Base-by-base conservation (phyloP, 2,797 vertebrate species). In the Myotis findleyi region DNA sequence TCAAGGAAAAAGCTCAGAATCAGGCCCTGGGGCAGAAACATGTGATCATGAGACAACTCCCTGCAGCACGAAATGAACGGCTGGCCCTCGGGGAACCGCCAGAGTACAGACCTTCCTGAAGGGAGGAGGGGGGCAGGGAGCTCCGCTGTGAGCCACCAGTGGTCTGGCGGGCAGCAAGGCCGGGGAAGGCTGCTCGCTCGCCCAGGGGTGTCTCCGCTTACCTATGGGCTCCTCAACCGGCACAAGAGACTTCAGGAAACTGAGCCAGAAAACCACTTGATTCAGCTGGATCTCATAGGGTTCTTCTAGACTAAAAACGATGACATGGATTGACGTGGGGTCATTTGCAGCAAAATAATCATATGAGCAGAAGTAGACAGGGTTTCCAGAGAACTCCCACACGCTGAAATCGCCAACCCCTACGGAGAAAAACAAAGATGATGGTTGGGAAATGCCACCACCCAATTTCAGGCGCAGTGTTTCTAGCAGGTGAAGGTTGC, bases 311-410 rank as follows among this genome's bases (percentile, higher is more conserved):
- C 99, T 99, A 97, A 99, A 99, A 81, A 99, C 98, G 0, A 99
- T 99, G 97, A 99, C 44, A 87, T 99, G 99, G 98, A 99, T 98
- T 5, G 99, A 98, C 0, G 99, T 99, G 95, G 98, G 96, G 83
- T 99, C 99, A 49, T 99, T 99, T 69, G 99, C 99, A 71, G 99
- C 99, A 95, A 99, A 99, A 98, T 99, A 99, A 97, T 99, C 99
- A 0, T 99, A 99, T 97, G 99, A 99, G 98, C 99, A 99, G 98
- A 99, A 99, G 97, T 99, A 99, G 6, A 99, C 99, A 1, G 99
- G 99, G 97, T 99, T 99, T 85, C 99, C 99, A 23, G 99, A 99
- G 94, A 99, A 99, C 97, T 99, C 99, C 99, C 99, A 99, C 79
- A 99, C 98, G 44, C 99, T 99, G 98, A 99, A 99, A 77, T 99